A percentile compares a stretch with the other conserved stretches of the same genome.
Conservation (phyloP, 2,797 vertebrate genomes). For the Pteronotus mesoamericanus region DNA sequence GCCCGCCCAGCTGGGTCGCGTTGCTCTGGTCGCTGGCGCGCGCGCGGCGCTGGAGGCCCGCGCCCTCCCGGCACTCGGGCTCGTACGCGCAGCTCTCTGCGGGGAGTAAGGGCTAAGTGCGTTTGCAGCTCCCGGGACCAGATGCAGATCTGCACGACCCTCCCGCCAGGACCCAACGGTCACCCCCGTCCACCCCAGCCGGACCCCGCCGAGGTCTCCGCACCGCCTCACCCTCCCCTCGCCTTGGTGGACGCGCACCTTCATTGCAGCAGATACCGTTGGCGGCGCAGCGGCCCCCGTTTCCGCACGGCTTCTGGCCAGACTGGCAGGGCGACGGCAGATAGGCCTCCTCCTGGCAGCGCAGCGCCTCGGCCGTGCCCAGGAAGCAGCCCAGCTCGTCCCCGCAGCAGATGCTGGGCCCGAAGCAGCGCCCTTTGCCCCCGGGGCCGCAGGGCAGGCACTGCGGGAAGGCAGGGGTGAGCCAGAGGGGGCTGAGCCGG, state of each 20-base stretch:
- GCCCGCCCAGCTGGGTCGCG: conserved; percentile 79
- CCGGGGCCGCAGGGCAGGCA: conserved; percentile 86
- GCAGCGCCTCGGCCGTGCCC: conserved; percentile 87
- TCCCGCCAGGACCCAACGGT: not conserved
- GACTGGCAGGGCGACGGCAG: conserved; percentile 90
- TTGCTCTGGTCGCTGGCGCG: conserved; percentile 70
- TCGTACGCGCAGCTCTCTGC: conserved; percentile 88
- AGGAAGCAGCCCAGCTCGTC: conserved; percentile 90
- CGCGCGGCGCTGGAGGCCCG: conserved; percentile 63
- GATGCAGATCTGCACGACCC: not conserved
- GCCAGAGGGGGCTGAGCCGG: fast-evolving
- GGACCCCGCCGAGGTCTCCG: fast-evolving
- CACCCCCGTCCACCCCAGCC: fast-evolving
- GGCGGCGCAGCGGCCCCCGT: conserved; percentile 83
- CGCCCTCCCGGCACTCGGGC: conserved; percentile 82
- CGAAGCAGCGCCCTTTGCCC: conserved; percentile 90
- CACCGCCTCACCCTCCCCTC: fast-evolving
- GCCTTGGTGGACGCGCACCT: conserved; percentile 70
- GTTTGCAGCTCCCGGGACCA: fast-evolving
- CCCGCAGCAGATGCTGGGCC: conserved; percentile 83
- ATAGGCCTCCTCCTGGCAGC: conserved; percentile 89
- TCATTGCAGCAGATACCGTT: conserved; percentile 87
- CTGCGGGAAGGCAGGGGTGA: conserved; percentile 67
- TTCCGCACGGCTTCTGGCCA: conserved; percentile 85
- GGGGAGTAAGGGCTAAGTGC: not conserved